Evolutionary conservation across 2,888 invertebrate genomes (phyloP).

Genomic region (Harpagoxenus sublaevis): DNA sequence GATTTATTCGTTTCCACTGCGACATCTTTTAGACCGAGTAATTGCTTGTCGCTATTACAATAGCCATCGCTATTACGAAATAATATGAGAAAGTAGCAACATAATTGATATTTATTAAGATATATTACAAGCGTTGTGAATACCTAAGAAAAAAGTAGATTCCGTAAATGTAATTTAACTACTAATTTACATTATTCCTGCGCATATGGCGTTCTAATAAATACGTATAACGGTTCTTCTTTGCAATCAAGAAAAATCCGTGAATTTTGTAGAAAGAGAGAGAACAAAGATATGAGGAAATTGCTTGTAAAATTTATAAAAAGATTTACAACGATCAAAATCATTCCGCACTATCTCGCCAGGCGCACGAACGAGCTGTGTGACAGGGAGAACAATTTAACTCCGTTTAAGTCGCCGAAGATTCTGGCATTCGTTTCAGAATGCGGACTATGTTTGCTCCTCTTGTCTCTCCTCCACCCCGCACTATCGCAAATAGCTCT

Average conservation of each 20-base stretch:
- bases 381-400: neutral
- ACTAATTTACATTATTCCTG: neutral
- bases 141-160: neutral
- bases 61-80: neutral
- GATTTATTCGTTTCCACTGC: constrained; percentile 29
- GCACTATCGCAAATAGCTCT: constrained; percentile 55
- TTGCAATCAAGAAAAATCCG: neutral
- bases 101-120: constrained; percentile 6
- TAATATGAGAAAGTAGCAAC: neutral
- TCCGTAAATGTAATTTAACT: neutral
- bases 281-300: neutral
- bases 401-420: neutral
- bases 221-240: neutral
- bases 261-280: neutral
- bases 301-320: neutral
- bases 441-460: constrained; percentile 30
- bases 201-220: neutral
- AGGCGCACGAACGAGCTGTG: neutral
- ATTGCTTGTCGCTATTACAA: constrained; percentile 14
- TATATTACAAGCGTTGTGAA: neutral
- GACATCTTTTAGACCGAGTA: constrained; percentile 10
- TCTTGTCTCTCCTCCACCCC: constrained; percentile 5
- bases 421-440: constrained; percentile 26
- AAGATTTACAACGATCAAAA: neutral
- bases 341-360: neutral